These are phyloP conservation scores for Altica lythri DNA, from an alignment of 2,888 invertebrate species.

Conservation along the genomic window DNA sequence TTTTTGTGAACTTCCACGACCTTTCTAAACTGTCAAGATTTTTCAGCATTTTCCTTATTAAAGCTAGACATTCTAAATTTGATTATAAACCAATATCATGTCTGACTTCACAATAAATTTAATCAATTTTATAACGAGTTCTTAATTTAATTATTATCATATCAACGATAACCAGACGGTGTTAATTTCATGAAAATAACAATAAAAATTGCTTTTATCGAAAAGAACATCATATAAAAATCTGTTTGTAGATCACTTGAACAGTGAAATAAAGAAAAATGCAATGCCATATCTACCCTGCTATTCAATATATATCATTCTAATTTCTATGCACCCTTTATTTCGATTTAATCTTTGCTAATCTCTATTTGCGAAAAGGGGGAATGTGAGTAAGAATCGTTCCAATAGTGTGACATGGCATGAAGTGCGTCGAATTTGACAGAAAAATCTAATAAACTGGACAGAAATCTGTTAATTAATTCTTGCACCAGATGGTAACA, in stretches of 20 bases:
- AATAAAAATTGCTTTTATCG: no score
- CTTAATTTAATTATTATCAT: conserved; percentile 29
- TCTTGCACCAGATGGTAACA: conserved; percentile 13
- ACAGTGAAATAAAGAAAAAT: no score
- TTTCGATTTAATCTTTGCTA: conserved; percentile 45
- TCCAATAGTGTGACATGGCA: conserved; percentile 18
- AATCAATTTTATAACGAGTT: conserved; percentile 36
- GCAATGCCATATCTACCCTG: no score
- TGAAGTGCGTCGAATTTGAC: conserved; percentile 18
- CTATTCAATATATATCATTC: conserved; percentile 36
- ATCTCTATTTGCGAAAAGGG: conserved; percentile 42
- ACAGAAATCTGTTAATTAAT: conserved; percentile 21
- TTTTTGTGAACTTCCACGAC: no score
- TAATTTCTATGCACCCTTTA: conserved; percentile 46
- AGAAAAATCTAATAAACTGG: conserved; percentile 22
- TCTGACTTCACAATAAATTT: conserved; percentile 38
- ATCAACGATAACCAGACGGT: conserved; percentile 8
- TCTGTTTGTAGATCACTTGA: neutral
- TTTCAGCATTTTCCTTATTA: no score
- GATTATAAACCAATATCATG: no score
- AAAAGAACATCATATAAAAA: neutral
- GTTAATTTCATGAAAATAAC: no score
- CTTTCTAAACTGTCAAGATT: no score
- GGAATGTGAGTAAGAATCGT: conserved; percentile 5
- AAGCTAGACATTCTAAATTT: no score